Evolutionary conservation across 2,888 invertebrate species (phyloP).

Genomic region (Eurytoma adleriae): DNA sequence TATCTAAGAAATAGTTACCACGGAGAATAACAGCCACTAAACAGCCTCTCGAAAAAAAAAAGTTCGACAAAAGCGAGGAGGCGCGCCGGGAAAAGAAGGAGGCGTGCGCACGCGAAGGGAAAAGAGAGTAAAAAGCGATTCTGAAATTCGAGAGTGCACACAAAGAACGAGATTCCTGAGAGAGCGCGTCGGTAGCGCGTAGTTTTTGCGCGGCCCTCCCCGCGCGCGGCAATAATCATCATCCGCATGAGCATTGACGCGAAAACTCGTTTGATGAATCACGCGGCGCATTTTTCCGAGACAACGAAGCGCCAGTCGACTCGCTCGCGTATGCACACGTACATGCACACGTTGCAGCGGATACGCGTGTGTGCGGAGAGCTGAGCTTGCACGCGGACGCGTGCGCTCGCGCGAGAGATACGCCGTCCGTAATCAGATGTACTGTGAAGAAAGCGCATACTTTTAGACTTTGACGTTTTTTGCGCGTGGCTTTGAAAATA

Average conservation of each 20-base stretch:
- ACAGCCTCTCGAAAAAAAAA: too few relatives aligned
- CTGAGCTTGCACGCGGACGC: neutral
- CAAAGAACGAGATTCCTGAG: constrained; percentile 3
- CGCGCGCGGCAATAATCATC: constrained; percentile 26
- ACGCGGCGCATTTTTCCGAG: constrained; percentile 36
- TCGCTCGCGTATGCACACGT: neutral
- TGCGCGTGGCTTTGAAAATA: too few relatives aligned
- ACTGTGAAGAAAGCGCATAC: neutral
- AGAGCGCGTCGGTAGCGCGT: neutral
- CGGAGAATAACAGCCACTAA: too few relatives aligned
- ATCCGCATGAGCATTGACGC: constrained; percentile 18
- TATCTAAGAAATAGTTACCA: too few relatives aligned
- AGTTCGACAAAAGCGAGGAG: too few relatives aligned
- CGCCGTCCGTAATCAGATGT: neutral
- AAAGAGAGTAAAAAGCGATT: neutral
- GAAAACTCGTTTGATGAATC: constrained; percentile 48
- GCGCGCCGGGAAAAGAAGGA: too few relatives aligned
- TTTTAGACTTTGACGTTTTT: too few relatives aligned
- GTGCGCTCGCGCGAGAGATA: constrained; percentile 3
- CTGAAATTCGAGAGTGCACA: constrained; percentile 1
- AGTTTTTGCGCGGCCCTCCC: neutral
- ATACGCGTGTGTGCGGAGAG: neutral
- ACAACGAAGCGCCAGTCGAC: constrained; percentile 34
- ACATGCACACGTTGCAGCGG: neutral
- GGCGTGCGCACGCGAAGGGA: too few relatives aligned